Evolutionary conservation across 1,140 invertebrate species (phyloP).

Genomic region (Cephus cinctus): DNA sequence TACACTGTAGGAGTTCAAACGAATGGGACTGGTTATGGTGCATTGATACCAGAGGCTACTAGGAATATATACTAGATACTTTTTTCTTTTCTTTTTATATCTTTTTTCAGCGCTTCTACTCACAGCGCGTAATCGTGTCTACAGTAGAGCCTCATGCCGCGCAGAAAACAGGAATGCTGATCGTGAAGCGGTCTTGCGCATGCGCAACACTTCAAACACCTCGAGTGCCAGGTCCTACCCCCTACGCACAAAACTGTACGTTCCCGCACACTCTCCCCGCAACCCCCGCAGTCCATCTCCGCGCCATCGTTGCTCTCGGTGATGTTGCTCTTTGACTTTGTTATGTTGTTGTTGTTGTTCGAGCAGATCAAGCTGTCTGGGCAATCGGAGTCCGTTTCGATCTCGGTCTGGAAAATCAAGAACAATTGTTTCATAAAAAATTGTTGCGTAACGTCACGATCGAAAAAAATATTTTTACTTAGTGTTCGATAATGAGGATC

Average conservation of each 20-base stretch:
- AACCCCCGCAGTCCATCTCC: conserved; percentile 54
- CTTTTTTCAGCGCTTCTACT: no score
- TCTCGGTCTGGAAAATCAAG: conserved; percentile 30
- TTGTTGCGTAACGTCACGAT: not conserved
- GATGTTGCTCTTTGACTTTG: conserved; percentile 11
- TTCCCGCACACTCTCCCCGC: conserved; percentile 49
- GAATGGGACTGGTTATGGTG: not conserved
- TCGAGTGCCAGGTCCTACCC: conserved; percentile 51
- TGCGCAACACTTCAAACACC: conserved; percentile 50
- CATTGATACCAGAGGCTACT: not conserved
- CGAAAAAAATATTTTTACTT: not conserved
- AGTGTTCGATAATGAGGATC: no score
- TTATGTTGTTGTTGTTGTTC: conserved; percentile 15
- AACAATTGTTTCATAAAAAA: not conserved
- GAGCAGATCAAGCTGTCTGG: conserved; percentile 24
- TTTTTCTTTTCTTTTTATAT: no score
- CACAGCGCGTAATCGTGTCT: conserved; percentile 52
- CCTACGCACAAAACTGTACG: conserved; percentile 51
- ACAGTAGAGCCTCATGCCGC: conserved; percentile 50
- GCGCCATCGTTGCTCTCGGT: conserved; percentile 25
- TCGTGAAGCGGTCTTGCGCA: conserved; percentile 50
- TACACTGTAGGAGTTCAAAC: not conserved
- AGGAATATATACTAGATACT: no score
- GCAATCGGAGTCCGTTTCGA: conserved; percentile 29
- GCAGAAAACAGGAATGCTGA: conserved; percentile 51